phyloP scores from a whole-genome alignment of 2,113 vertebrate genomes.

The Lagopus muta region DNA sequence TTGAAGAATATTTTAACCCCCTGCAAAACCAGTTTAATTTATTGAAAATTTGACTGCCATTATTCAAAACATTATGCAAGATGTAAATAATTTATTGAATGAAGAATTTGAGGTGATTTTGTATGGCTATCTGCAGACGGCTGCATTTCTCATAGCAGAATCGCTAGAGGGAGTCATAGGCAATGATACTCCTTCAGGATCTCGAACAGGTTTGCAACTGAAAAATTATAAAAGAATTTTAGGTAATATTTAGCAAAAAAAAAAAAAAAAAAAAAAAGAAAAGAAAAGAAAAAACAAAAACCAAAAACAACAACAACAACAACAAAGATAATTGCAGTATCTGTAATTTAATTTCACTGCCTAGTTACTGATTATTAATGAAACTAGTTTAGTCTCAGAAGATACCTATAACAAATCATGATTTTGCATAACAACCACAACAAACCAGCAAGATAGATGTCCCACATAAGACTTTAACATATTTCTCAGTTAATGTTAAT shows the following conservation, averaged over 20 bases:
- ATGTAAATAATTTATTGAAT: fast-evolving
- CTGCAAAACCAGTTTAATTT: neutral
- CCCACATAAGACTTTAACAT: neutral
- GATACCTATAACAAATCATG: neutral
- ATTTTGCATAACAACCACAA: neutral
- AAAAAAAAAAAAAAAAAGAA: no score
- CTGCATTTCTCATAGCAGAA: conserved; percentile 27
- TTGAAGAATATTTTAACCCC: neutral
- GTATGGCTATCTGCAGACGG: neutral
- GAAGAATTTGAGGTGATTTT: neutral
- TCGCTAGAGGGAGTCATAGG: conserved; percentile 60
- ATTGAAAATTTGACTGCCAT: neutral
- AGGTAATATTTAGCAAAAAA: neutral
- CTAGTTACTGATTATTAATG: neutral
- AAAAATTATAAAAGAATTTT: neutral
- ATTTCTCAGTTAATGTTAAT: neutral
- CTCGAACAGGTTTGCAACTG: neutral
- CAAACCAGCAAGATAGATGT: neutral
- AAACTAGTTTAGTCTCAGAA: neutral
- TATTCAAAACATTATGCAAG: neutral
- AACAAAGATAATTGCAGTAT: neutral
- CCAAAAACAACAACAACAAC: no score
- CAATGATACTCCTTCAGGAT: conserved; percentile 20
- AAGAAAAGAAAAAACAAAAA: no score
- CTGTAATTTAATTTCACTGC: conserved; percentile 4